Evolutionary conservation across 2,797 vertebrate species (phyloP), one percentile per base, ranked within the genome.

Genomic region (Syngnathus acus): DNA sequence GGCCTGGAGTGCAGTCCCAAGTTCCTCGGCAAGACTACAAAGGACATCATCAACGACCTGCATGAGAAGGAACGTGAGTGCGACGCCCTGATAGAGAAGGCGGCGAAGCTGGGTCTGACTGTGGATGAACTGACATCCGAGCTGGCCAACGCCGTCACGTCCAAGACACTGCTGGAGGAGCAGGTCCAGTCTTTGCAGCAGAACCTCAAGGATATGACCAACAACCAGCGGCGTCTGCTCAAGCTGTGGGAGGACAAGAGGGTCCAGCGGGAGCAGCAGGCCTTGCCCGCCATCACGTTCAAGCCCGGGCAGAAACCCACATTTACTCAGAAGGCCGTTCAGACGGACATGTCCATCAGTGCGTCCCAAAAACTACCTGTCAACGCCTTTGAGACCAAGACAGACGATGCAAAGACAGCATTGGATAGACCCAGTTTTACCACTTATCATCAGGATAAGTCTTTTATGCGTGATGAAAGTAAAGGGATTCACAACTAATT

Each of bases 171-270:
- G 17, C 57, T 93, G 62, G 90, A 93, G 63, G 92, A 92, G 55
- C 88, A 92, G 63, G 88, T 93, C 23, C 85, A 86, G 60, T 87
- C 89, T 0, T 67, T 92, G 57, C 90, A 93, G 66, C 89, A 91
- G 72, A 92, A 92, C 69, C 89, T 92, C n/a, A 92, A 91, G 71
- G 91, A 92, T 23, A 92, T 93, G 92, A 92, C 90, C 6, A 91
- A 89, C 65, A 93, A 92, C 66, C 91, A 92, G 65, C 83, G 91
- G 0, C 90, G 92, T 26, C 75, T 92, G 43, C 78, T 93, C 17
- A 93, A 92, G 71, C n/a, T 92, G 57, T 93, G 92, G 92, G 90
- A 92, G 21, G 90, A 92, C 68, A 93, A 88, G 79, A 92, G 89
- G 72, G n/a, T 54, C 16, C 90, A 91, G 60, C 85, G 89, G 54